These are phyloP conservation scores for Distichodus sexfasciatus DNA, from an alignment of 2,797 vertebrate species.

Conservation along the genomic window DNA sequence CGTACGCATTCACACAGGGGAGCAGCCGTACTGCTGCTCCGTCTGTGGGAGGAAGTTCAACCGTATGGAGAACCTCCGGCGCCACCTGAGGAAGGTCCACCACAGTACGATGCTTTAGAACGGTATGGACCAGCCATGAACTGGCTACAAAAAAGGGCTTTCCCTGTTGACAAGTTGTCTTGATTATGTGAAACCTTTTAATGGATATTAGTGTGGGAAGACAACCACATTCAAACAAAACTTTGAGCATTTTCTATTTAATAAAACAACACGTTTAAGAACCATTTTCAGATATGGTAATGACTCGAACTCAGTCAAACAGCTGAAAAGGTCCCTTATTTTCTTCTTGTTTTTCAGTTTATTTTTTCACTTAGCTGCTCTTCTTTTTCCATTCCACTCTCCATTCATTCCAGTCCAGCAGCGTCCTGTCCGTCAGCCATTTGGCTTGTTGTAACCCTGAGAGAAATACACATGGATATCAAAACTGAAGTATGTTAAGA, in stretches of 20 bases:
- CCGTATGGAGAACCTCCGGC: slow-evolving; percentile 45
- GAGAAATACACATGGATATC: background rate
- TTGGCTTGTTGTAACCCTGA: slow-evolving; percentile 73
- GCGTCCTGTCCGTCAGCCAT: slow-evolving; percentile 79
- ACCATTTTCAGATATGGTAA: too few species aligned
- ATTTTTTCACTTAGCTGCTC: slow-evolving; percentile 56
- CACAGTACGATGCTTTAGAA: slow-evolving; percentile 19
- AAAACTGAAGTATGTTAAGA: too few species aligned
- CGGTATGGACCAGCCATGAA: too few species aligned
- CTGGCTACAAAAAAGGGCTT: background rate
- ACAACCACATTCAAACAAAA: background rate
- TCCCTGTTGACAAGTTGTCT: background rate
- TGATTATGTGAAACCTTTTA: background rate
- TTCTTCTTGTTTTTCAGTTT: background rate
- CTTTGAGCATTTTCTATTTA: background rate
- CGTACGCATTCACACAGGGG: slow-evolving; percentile 60
- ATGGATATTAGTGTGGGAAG: background rate
- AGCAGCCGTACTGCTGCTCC: slow-evolving; percentile 59
- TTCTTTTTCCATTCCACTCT: slow-evolving; percentile 83
- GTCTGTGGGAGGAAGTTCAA: slow-evolving; percentile 60
- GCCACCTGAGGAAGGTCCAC: slow-evolving; percentile 44
- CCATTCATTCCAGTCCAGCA: slow-evolving; percentile 88
- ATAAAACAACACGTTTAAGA: background rate
- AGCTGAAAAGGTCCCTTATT: too few species aligned
- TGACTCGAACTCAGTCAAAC: background rate